A percentile compares a stretch with the other conserved stretches of the same genome.
Conservation (phyloP, 1,140 invertebrate genomes). For the Ceratitis capitata region DNA sequence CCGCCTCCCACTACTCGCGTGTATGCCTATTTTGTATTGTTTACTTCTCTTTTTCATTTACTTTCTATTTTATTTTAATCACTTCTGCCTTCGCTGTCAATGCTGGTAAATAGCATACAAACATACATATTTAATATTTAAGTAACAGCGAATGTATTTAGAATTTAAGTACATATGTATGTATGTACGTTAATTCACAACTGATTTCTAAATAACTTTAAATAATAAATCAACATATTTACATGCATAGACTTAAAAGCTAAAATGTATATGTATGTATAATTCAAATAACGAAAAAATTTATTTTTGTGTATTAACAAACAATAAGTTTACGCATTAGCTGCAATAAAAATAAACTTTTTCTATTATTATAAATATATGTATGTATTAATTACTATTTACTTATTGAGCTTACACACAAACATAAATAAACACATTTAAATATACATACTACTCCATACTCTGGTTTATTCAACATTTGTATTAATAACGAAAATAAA, state of each 20-base stretch:
- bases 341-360: constrained; percentile 18
- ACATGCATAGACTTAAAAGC: background rate
- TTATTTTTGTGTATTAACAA: constrained; percentile 5
- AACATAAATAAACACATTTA: background rate
- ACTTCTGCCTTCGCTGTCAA: background rate
- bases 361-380: background rate
- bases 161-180: too few relatives aligned
- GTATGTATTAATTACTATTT: background rate
- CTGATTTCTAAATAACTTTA: background rate
- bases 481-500: background rate
- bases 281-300: background rate
- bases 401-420: background rate
- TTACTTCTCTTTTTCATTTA: background rate
- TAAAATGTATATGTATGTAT: background rate
- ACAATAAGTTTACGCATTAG: constrained; percentile 23
- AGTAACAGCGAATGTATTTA: background rate
- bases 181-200: background rate
- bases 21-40: background rate
- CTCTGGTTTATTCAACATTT: background rate
- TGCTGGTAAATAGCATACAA: background rate
- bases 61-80: too few relatives aligned
- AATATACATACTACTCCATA: constrained; percentile 17
- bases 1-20: background rate
- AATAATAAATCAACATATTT: constrained; percentile 19
- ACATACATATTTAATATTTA: background rate